Conservation (phyloP, 2,113 vertebrate species). For the Passer montanus region DNA sequence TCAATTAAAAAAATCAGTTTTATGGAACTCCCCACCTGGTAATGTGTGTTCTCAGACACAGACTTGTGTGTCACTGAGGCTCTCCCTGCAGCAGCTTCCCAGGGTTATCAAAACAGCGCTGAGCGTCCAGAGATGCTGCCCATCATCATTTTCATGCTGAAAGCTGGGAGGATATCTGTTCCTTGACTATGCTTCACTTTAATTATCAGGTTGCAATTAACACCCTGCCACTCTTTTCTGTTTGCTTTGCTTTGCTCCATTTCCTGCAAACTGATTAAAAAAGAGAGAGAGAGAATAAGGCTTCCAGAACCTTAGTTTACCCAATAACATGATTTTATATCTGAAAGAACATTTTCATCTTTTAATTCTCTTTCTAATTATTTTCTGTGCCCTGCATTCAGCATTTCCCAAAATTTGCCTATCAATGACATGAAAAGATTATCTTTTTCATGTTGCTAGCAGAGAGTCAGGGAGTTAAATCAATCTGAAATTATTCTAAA, state of each 20-base stretch:
- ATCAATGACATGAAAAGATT: constrained; percentile 24
- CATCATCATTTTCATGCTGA: background rate
- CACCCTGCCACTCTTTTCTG: constrained; percentile 18
- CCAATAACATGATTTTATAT: background rate
- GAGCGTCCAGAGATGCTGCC: background rate
- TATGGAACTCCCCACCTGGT: background rate
- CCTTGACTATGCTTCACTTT: background rate
- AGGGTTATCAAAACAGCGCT: background rate
- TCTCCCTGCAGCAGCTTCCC: background rate
- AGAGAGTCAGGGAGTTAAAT: constrained; percentile 4
- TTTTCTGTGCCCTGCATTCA: background rate
- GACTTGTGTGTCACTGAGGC: background rate
- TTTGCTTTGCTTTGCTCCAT: constrained; percentile 4
- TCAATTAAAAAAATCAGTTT: background rate
- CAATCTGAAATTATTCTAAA: constrained; percentile 2
- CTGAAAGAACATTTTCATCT: background rate
- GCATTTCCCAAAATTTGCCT: background rate
- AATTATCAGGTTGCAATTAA: constrained; percentile 46
- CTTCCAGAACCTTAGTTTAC: background rate
- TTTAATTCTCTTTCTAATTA: constrained; percentile 33
- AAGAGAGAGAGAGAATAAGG: background rate
- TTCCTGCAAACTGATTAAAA: background rate
- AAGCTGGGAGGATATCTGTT: background rate
- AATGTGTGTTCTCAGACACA: background rate
- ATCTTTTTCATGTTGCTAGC: constrained; percentile 8